Conservation (phyloP, 2,888 invertebrate species). For the Catocala nupta region DNA sequence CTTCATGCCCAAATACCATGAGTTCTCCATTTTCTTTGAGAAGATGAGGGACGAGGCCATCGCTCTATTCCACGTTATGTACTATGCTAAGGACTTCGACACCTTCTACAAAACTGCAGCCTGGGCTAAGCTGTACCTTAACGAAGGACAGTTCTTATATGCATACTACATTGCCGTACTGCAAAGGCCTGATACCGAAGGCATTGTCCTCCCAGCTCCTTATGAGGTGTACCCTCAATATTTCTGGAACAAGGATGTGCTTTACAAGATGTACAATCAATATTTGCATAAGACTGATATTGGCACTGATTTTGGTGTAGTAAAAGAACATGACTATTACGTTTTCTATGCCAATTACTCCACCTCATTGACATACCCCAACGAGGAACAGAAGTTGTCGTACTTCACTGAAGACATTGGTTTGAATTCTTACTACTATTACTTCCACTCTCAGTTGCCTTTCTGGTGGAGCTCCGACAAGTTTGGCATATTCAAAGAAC, state of each 20-base stretch:
- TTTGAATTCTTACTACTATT: conserved; percentile 89
- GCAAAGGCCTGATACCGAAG: conserved; percentile 87
- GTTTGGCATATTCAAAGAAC: conserved; percentile 80
- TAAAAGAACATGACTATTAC: conserved; percentile 73
- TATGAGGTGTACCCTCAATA: conserved; percentile 90
- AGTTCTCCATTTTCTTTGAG: conserved; percentile 84
- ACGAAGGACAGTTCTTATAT: conserved; percentile 89
- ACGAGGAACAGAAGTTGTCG: conserved; percentile 87
- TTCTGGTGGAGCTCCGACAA: conserved; percentile 88
- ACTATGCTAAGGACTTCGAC: conserved; percentile 88
- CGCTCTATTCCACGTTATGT: conserved; percentile 86
- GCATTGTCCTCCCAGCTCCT: conserved; percentile 89
- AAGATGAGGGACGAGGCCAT: conserved; percentile 81
- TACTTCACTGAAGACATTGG: conserved; percentile 92
- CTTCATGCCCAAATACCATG: conserved; percentile 78
- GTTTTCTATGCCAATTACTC: conserved; percentile 88
- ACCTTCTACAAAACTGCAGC: conserved; percentile 88
- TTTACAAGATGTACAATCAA: conserved; percentile 77
- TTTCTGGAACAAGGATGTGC: conserved; percentile 88
- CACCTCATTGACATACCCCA: conserved; percentile 79
- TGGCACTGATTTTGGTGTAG: conserved; percentile 68
- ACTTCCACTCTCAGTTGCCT: conserved; percentile 88
- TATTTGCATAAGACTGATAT: conserved; percentile 65
- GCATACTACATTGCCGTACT: conserved; percentile 87
- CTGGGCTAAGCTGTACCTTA: conserved; percentile 86